Conservation (phyloP, 2,797 vertebrate genomes). For the Decapterus maruadsi region DNA sequence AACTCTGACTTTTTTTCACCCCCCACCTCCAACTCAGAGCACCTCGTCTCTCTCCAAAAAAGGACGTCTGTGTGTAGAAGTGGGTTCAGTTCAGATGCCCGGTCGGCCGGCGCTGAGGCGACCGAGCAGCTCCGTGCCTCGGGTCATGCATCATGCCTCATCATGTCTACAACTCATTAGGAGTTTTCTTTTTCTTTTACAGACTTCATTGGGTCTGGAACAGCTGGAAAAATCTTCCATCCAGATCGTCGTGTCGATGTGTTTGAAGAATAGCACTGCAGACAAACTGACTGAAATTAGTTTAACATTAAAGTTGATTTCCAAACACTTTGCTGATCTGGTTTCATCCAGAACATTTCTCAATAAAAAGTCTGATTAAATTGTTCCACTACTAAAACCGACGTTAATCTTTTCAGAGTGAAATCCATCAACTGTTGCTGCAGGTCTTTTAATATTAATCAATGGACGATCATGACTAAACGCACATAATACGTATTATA, state of each 20-base stretch:
- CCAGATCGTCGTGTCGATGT: background rate
- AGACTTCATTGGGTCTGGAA: conserved; percentile 24
- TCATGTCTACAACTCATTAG: conserved; percentile 50
- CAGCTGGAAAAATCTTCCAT: conserved; percentile 17
- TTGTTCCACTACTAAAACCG: background rate
- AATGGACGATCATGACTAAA: background rate
- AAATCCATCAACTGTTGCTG: background rate
- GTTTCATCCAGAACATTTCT: background rate
- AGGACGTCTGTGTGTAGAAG: background rate
- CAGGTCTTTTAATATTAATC: background rate
- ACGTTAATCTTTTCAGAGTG: background rate
- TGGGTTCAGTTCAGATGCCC: conserved; percentile 21
- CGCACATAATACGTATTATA: background rate
- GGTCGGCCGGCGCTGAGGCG: conserved; percentile 5
- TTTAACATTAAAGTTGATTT: background rate
- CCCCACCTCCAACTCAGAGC: too few species aligned
- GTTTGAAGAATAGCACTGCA: conserved; percentile 11
- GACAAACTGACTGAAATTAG: background rate
- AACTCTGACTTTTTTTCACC: background rate
- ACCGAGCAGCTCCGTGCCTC: conserved; percentile 28
- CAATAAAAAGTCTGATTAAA: background rate
- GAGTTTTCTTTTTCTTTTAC: background rate
- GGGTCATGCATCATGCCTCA: conserved; percentile 39
- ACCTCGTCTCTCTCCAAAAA: too few species aligned
- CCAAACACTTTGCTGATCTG: background rate